phyloP scores from a whole-genome alignment of 2,797 vertebrate genomes.

The Buphagus erythrorhynchus region DNA sequence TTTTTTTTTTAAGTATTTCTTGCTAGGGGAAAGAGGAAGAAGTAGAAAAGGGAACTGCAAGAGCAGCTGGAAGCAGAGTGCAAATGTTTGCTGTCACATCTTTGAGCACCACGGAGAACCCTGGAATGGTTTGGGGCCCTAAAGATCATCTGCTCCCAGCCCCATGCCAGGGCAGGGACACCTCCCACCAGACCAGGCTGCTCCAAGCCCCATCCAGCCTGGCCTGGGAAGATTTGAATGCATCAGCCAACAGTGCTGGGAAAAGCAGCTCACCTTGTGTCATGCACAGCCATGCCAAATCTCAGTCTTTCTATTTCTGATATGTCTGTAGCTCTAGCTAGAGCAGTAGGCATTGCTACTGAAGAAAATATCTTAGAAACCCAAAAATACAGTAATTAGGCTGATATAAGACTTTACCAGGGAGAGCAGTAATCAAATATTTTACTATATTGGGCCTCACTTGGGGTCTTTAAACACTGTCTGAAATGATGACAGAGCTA shows the following conservation, averaged over 20 bases:
- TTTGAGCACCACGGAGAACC: neutral
- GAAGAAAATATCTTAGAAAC: neutral
- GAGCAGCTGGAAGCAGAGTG: neutral
- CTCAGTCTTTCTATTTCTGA: neutral
- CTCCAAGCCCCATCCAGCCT: neutral
- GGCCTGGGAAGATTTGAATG: neutral
- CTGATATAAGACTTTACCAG: neutral
- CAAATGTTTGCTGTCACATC: neutral
- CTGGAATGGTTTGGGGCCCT: neutral
- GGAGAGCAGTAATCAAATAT: neutral
- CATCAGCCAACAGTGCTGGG: neutral
- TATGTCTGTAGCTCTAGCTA: neutral
- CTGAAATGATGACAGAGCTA: neutral
- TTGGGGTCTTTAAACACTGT: neutral
- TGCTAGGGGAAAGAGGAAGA: neutral
- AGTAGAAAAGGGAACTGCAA: neutral
- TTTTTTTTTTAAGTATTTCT: neutral
- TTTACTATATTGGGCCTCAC: neutral
- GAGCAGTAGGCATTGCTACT: neutral
- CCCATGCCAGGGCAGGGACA: neutral
- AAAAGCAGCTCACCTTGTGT: neutral
- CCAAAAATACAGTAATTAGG: neutral
- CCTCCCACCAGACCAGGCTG: neutral
- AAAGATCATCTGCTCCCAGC: neutral
- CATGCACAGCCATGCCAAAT: neutral